Base-by-base conservation (phyloP, 1,140 invertebrate species). In the Atta colombica region DNA sequence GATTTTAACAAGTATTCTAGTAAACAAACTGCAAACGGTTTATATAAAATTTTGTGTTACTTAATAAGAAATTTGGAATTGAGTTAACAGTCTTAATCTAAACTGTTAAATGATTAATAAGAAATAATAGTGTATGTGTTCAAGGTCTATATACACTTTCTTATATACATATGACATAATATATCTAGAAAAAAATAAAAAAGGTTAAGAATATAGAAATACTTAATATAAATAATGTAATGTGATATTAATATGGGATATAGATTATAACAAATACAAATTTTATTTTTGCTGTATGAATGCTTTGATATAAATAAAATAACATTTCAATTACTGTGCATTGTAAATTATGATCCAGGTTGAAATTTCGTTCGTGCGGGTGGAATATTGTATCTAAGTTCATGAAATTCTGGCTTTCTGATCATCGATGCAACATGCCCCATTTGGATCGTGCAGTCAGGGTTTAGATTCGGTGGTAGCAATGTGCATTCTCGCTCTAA, bases 401-500 rank as follows among this genome's bases (percentile, higher is more conserved):
- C 97, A 82, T 96, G 95, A 25, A 96, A 96, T 91, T 96, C 96
- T 2, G 96, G 95, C 92, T 96, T 96, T 58, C 97, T 95, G 18
- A 99, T 95, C 89, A 97, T 96, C 69, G 96, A 96, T 10, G 98
- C 98, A 18, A 98, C 98, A 95, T 99, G 98, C 21, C 98, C 97
- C 85, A 99, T 96, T 94, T 99, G 98, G 53, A 99, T 93, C 1
- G 98, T 97, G 93, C 98, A 98, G 92, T 99, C 98, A 0, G 98
- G 98, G 94, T 98, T 97, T 28, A 98, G 96, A 85, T 96, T 96
- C 3, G 98, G 96, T 0, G 98, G 97, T 78, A 99, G 95, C 61
- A 98, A 94, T 1, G 97, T 97, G 90, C 98, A 98, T 94, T 99
- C 99, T 71, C 98, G 96, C 92, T 99, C 99, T 80, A 99, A 96